Evolutionary conservation across 2,113 vertebrate species (phyloP).

Genomic region (Prolemur simus): DNA sequence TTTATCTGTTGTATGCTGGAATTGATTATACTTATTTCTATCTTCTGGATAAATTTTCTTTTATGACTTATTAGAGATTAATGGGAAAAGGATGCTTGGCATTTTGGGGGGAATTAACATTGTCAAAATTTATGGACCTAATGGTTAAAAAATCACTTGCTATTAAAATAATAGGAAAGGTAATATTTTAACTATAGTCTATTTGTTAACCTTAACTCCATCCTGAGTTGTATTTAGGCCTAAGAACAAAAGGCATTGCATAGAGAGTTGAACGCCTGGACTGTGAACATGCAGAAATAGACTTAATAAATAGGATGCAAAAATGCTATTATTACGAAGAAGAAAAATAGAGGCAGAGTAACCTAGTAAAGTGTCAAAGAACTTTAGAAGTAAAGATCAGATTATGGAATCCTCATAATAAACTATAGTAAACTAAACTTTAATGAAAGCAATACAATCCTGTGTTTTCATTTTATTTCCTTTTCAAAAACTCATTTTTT

Average conservation of each 20-base stretch:
- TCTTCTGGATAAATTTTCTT: background rate
- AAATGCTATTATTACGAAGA: background rate
- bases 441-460: background rate
- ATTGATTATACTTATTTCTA: constrained; percentile 11
- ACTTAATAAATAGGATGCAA: background rate
- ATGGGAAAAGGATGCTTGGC: background rate
- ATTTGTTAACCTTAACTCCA: background rate
- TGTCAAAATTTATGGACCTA: constrained; percentile 4
- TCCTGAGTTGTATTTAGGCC: constrained; percentile 22
- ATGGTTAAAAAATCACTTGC: background rate
- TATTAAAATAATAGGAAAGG: background rate
- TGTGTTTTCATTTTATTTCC: background rate
- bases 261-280: background rate
- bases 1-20: background rate
- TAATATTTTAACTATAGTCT: background rate
- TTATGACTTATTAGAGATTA: background rate
- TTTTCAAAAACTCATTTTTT: constrained; percentile 23
- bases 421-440: background rate
- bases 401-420: background rate
- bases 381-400: background rate
- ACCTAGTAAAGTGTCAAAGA: background rate
- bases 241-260: background rate
- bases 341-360: background rate
- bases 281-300: background rate
- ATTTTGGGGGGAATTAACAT: background rate